Conservation (phyloP, 2,888 invertebrate species). For the Rhingia rostrata region DNA sequence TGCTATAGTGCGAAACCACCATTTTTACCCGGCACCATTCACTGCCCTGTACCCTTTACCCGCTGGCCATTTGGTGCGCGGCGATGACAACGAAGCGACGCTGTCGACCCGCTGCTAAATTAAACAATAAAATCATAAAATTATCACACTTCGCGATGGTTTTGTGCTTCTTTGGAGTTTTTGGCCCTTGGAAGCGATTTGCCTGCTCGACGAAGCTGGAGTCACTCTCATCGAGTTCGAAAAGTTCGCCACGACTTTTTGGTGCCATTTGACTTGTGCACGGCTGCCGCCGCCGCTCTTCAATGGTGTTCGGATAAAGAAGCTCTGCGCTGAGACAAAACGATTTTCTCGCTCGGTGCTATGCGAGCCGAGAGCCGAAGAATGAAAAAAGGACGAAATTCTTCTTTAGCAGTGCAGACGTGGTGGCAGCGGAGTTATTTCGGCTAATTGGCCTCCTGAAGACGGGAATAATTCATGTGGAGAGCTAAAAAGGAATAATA, state of each 20-base stretch:
- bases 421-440: constrained; percentile 64
- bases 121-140: constrained; percentile 75
- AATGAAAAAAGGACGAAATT: constrained; percentile 42
- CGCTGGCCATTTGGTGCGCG: background rate
- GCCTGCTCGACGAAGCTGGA: constrained; percentile 44
- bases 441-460: constrained; percentile 73
- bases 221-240: constrained; percentile 32
- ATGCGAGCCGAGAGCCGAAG: background rate
- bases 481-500: constrained; percentile 68
- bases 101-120: constrained; percentile 56
- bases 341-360: constrained; percentile 30
- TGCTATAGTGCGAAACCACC: constrained; percentile 31
- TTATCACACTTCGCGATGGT: constrained; percentile 69
- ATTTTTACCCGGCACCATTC: constrained; percentile 4
- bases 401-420: constrained; percentile 27
- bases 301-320: background rate
- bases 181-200: constrained; percentile 58
- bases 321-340: constrained; percentile 50
- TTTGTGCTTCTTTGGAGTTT: constrained; percentile 48
- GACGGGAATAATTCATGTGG: constrained; percentile 69
- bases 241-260: constrained; percentile 67
- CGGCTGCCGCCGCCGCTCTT: constrained; percentile 19
- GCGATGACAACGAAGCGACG: background rate
- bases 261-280: constrained; percentile 69
- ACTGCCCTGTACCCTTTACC: background rate